phyloP scores from a whole-genome alignment of 2,113 vertebrate species.

The Sphaerodactylus townsendi region DNA sequence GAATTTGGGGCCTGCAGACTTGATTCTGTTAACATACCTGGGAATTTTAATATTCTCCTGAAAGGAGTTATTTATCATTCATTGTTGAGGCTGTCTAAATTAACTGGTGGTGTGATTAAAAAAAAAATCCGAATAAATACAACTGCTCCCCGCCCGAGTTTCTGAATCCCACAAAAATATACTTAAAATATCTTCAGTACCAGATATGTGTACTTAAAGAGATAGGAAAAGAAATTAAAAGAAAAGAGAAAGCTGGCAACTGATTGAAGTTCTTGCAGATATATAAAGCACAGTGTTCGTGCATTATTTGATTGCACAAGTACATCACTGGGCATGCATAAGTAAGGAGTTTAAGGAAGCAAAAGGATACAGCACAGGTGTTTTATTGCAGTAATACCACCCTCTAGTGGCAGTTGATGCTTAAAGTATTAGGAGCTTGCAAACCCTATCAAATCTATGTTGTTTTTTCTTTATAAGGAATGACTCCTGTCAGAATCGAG shows the following conservation, averaged over 20 bases:
- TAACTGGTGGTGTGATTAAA: rapidly evolving
- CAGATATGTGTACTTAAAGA: not conserved
- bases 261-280: rapidly evolving
- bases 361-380: not conserved
- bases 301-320: not conserved
- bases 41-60: not conserved
- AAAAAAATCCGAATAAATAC: rapidly evolving
- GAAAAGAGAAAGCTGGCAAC: rapidly evolving
- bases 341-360: not conserved
- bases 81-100: rapidly evolving
- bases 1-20: not conserved
- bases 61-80: not conserved
- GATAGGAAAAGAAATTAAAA: not conserved
- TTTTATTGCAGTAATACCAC: conserved; percentile 55
- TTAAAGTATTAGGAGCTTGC: not conserved
- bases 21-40: not conserved
- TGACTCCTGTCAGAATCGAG: not conserved
- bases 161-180: rapidly evolving
- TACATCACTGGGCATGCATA: not conserved
- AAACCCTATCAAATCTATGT: not conserved
- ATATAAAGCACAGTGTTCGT: not conserved
- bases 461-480: not conserved
- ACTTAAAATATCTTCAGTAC: not conserved
- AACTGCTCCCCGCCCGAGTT: not conserved
- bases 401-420: conserved; percentile 68